phyloP scores from a whole-genome alignment of 2,113 vertebrate species.

The Aramus guarauna region DNA sequence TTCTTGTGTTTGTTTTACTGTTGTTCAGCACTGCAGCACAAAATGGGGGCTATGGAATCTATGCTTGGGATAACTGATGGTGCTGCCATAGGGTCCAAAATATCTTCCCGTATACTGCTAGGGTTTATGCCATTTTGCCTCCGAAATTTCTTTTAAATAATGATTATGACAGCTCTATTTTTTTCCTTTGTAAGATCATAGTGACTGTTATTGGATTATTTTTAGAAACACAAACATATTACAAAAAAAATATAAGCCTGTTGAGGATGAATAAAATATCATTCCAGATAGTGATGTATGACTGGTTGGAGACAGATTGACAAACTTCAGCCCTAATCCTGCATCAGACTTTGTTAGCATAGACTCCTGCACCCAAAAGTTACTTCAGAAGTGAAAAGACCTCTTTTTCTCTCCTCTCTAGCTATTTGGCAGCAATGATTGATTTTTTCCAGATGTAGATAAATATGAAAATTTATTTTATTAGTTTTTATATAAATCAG shows the following conservation, averaged over 20 bases:
- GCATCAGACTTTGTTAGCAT: neutral
- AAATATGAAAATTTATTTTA: neutral
- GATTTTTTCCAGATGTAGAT: neutral
- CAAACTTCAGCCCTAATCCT: neutral
- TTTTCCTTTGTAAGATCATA: conserved; percentile 55
- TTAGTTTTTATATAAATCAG: conserved; percentile 21
- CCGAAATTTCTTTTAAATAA: conserved; percentile 55
- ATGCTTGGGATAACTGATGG: neutral
- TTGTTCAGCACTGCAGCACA: neutral
- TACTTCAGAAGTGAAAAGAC: neutral
- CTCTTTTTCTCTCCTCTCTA: neutral
- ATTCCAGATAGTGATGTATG: neutral
- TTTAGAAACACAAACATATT: conserved; percentile 14
- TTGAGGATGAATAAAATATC: neutral
- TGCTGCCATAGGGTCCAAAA: neutral
- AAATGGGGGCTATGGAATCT: neutral
- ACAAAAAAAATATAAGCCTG: neutral
- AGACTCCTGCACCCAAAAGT: neutral
- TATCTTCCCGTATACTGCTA: neutral
- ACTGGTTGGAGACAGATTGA: neutral
- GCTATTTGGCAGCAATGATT: neutral
- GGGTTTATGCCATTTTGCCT: conserved; percentile 11
- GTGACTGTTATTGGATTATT: conserved; percentile 9
- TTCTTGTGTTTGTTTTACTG: neutral
- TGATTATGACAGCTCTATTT: conserved; percentile 51